phyloP scores from a whole-genome alignment of 2,113 vertebrate species.

The Pelusios castaneus region DNA sequence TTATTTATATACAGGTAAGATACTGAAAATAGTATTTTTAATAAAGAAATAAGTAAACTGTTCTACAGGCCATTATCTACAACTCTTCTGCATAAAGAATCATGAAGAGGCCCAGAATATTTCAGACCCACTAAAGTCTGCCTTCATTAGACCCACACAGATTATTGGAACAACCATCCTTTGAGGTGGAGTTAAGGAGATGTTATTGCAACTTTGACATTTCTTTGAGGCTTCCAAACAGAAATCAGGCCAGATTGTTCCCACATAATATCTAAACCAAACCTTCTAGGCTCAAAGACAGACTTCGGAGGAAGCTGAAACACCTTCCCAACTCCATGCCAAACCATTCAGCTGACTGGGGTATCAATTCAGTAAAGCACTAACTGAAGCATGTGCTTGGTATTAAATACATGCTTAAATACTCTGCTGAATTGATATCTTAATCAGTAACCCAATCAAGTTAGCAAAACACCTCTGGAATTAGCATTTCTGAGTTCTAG shows the following conservation, averaged over 20 bases:
- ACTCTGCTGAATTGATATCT: not conserved
- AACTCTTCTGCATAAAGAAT: fast-evolving
- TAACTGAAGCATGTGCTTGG: not conserved
- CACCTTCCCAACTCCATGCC: not conserved
- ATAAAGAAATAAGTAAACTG: not conserved
- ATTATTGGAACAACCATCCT: fast-evolving
- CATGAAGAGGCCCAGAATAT: not conserved
- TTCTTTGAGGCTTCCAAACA: conserved; percentile 29
- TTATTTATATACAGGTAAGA: not conserved
- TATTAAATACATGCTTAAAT: not conserved
- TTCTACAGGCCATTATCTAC: fast-evolving
- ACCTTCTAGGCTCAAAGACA: not conserved
- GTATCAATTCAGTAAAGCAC: not conserved
- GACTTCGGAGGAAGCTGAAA: not conserved
- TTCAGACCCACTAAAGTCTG: fast-evolving
- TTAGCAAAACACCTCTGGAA: conserved; percentile 11
- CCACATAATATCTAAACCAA: not conserved
- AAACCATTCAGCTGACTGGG: not conserved
- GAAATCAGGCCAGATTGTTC: conserved; percentile 58
- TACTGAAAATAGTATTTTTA: not conserved
- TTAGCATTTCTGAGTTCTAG: not conserved
- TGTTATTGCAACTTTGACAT: not conserved
- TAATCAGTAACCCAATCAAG: not conserved
- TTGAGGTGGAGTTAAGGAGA: not conserved
- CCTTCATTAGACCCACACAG: fast-evolving